These are phyloP conservation scores for Drosophila sechellia DNA, from an alignment of 1,140 invertebrate genomes.

Conservation along the genomic window DNA sequence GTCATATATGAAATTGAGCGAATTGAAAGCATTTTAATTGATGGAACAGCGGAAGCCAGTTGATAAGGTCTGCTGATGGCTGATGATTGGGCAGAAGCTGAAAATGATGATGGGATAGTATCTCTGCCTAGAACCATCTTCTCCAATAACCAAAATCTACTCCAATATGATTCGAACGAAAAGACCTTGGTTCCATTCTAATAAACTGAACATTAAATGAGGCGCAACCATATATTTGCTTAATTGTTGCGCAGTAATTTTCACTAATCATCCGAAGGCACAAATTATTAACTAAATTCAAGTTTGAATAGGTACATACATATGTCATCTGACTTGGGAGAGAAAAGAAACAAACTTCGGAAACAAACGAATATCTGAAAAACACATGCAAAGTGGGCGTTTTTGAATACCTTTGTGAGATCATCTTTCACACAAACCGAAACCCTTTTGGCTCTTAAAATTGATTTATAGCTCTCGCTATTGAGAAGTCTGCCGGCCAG, in stretches of 20 bases:
- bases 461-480: conserved; percentile 44
- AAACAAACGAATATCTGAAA: conserved; percentile 6
- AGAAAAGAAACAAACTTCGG: conserved; percentile 1
- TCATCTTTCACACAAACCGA: conserved; percentile 24
- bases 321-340: neutral
- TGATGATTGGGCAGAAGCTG: conserved; percentile 23
- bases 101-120: conserved; percentile 22
- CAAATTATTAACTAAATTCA: conserved; percentile 31
- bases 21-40: conserved; percentile 50
- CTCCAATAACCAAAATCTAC: neutral
- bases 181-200: conserved; percentile 17
- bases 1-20: conserved; percentile 37
- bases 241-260: neutral
- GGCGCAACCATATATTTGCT: conserved; percentile 15
- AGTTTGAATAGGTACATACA: conserved; percentile 12
- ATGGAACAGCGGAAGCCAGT: conserved; percentile 34
- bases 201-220: conserved; percentile 23
- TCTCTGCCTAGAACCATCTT: neutral
- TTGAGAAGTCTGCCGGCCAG: conserved; percentile 24
- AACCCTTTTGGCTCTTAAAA: conserved; percentile 41
- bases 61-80: conserved; percentile 37
- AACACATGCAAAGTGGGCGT: conserved; percentile 27
- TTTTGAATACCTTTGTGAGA: conserved; percentile 29
- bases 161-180: too few relatives aligned
- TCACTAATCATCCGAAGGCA: conserved; percentile 2